These are phyloP conservation scores for Bombus superbus DNA, from an alignment of 1,140 invertebrate genomes.

Conservation along the genomic window DNA sequence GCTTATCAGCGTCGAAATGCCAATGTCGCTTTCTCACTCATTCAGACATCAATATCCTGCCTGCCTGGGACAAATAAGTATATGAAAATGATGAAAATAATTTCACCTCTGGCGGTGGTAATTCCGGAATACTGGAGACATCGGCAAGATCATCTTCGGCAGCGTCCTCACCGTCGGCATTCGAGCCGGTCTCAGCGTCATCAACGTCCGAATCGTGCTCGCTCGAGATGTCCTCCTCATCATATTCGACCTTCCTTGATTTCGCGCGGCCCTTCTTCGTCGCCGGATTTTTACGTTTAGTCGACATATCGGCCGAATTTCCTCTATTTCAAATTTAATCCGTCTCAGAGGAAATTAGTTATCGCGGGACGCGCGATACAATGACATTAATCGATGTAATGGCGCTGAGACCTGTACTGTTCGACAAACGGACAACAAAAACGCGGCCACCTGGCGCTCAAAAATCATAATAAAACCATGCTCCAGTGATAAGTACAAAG, in stretches of 20 bases:
- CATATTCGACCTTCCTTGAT: conserved; percentile 78
- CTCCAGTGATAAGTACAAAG: conserved; percentile 72
- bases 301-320: conserved; percentile 66
- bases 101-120: conserved; percentile 78
- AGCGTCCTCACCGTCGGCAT: conserved; percentile 76
- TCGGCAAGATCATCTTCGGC: conserved; percentile 76
- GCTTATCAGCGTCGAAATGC: not conserved
- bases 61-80: conserved; percentile 11
- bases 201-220: conserved; percentile 80
- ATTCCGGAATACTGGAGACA: conserved; percentile 75
- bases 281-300: conserved; percentile 74
- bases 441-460: conserved; percentile 75
- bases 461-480: conserved; percentile 77
- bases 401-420: conserved; percentile 62
- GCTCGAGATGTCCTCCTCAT: conserved; percentile 81
- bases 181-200: conserved; percentile 75
- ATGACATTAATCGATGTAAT: conserved; percentile 75
- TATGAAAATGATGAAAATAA: conserved; percentile 42
- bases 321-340: conserved; percentile 15
- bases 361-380: conserved; percentile 26
- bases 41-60: not conserved
- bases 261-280: conserved; percentile 77
- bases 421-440: conserved; percentile 66
- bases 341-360: not conserved
- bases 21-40: not conserved